phyloP scores from a whole-genome alignment of 2,797 vertebrate species.

The Erpetoichthys calabaricus region DNA sequence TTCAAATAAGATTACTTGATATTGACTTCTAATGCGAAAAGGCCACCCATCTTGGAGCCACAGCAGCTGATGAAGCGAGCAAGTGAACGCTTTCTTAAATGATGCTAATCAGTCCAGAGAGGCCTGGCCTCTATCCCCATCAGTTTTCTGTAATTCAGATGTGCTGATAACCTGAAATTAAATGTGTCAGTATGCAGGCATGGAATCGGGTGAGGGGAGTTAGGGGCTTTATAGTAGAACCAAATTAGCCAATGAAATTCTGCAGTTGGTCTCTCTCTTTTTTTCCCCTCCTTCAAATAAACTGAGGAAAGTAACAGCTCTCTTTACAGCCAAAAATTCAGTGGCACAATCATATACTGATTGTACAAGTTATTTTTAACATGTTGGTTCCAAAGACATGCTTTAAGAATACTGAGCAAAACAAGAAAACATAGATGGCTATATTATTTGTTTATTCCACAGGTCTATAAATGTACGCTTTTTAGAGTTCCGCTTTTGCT shows the following conservation, averaged over 20 bases:
- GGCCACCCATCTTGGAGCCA: slow-evolving; percentile 79
- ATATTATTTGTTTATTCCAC: too few relatives aligned
- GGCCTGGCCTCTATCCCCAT: slow-evolving; percentile 80
- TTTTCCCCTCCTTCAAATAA: too few relatives aligned
- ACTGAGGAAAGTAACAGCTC: too few relatives aligned
- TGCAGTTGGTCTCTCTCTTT: too few relatives aligned
- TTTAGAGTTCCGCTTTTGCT: too few relatives aligned
- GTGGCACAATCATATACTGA: background rate
- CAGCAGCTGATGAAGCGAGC: slow-evolving; percentile 60
- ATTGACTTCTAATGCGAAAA: slow-evolving; percentile 72
- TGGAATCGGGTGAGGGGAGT: slow-evolving; percentile 33
- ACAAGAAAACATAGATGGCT: too few relatives aligned
- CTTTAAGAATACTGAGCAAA: too few relatives aligned
- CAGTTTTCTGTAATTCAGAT: slow-evolving; percentile 83
- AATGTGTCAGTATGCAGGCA: slow-evolving; percentile 73
- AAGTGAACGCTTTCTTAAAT: slow-evolving; percentile 82
- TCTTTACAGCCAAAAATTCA: background rate
- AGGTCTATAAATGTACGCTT: too few relatives aligned
- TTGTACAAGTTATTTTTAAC: slow-evolving; percentile 8
- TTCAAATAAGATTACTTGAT: slow-evolving; percentile 68
- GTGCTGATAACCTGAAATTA: slow-evolving; percentile 88
- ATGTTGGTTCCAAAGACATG: background rate
- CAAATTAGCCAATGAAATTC: background rate
- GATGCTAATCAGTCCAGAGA: slow-evolving; percentile 93
- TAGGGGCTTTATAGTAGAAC: background rate